Evolutionary conservation across 2,888 invertebrate species (phyloP).

Genomic region (Synergus itoensis): DNA sequence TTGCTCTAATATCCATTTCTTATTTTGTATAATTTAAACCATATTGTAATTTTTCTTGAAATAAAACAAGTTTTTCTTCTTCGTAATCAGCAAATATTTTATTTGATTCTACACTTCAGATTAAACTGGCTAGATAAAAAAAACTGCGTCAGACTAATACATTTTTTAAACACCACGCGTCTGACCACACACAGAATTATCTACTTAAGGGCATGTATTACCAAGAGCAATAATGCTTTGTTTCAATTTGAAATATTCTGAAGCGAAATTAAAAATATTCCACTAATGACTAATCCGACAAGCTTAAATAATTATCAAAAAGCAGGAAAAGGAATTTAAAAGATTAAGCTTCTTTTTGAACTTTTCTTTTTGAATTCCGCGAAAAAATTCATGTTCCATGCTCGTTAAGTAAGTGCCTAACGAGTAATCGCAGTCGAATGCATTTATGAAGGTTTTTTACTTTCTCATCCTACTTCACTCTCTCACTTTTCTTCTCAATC

Average conservation of each 20-base stretch:
- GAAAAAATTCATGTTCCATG: not conserved
- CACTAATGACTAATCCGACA: not conserved
- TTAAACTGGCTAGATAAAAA: too few species aligned
- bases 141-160: too few species aligned
- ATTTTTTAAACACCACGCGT: not conserved
- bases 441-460: constrained; percentile 19
- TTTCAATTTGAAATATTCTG: too few species aligned
- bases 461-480: constrained; percentile 51
- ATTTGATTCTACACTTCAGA: too few species aligned
- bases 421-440: not conserved
- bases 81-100: too few species aligned
- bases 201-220: not conserved
- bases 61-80: too few species aligned
- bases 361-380: not conserved
- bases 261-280: not conserved
- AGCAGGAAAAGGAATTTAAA: not conserved
- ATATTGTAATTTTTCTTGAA: too few species aligned
- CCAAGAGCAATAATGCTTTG: too few species aligned
- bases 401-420: constrained; percentile 12
- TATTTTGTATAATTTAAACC: too few species aligned
- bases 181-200: not conserved
- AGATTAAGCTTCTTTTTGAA: not conserved
- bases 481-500: constrained; percentile 48
- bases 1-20: too few species aligned
- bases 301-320: not conserved